Percentiles rank a stretch among this genome's conserved stretches.
These are phyloP conservation scores for Anhinga rufa DNA, from an alignment of 2,113 vertebrate genomes.

Conservation along the genomic window DNA sequence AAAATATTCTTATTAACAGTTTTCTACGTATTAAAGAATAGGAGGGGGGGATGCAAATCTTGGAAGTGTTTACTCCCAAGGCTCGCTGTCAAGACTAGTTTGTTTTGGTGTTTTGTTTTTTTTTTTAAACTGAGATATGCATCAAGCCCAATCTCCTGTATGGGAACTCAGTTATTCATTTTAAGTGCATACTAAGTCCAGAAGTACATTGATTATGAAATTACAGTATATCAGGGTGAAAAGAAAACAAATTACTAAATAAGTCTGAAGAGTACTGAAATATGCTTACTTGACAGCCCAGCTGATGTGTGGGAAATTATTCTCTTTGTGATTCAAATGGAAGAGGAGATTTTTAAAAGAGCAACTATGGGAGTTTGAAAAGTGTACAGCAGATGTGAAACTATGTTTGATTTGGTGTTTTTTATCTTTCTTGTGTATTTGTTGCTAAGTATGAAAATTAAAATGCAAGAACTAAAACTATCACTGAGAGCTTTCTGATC, in stretches of 20 bases:
- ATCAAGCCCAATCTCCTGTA: not conserved
- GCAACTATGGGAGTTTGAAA: conserved; percentile 10
- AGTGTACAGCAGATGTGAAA: not conserved
- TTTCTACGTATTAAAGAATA: not conserved
- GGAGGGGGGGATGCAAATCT: not conserved
- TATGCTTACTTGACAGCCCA: conserved; percentile 38
- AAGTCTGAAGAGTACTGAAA: conserved; percentile 3
- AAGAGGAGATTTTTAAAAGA: conserved; percentile 20
- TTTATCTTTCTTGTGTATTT: not conserved
- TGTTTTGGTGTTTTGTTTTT: not conserved
- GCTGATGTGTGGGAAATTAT: conserved; percentile 54
- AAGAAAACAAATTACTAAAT: conserved; percentile 25
- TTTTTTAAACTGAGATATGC: not conserved
- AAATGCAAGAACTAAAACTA: not conserved
- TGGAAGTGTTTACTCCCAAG: not conserved
- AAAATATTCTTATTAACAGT: not conserved
- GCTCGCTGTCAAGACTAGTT: not conserved
- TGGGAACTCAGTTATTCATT: not conserved
- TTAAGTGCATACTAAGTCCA: not conserved
- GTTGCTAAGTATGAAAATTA: not conserved
- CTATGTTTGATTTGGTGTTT: not conserved
- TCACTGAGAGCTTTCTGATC: not conserved
- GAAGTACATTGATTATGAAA: conserved; percentile 1
- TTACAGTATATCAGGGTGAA: conserved; percentile 6
- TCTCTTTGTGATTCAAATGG: conserved; percentile 54